Base-by-base conservation (phyloP, 1,140 invertebrate genomes). In the Drosophila baimaii region DNA sequence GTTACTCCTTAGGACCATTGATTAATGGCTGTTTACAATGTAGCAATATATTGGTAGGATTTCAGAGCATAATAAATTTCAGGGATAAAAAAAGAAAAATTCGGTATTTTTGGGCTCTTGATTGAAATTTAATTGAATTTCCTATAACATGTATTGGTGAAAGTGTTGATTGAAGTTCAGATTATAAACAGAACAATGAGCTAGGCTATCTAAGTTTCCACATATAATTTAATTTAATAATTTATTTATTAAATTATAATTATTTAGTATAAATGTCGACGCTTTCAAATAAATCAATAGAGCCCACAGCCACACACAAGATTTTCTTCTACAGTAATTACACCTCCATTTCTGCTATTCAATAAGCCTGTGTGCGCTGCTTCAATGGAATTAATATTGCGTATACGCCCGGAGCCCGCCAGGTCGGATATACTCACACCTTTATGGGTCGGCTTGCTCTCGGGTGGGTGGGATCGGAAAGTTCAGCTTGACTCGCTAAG, bases 401-500 rank as follows among this genome's bases (percentile, higher is more conserved):
- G 43, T 68, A 70, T 70, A 70, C 44, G 46, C 63, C 27, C 37
- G 9, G n/a, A 21, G 15, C 12, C 5, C 9, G 27, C 12, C 31
- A 21, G 19, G 51, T 23, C 58, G 19, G 17, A 64, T 75, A 56
- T 75, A 21, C 61, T 44, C 59, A 21, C 52, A 56, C 29, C 19
- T 13, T 9, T 27, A 8, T 7, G 17, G 17, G 17, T 33, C 17
- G 10, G 13, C 9, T 6, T 9, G 10, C 9, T 5, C 4, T 5
- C 15, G 15, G 2, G 25, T 71, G 27, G 35, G 52, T 15, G 65
- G 64, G 29, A 39, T 33, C 12, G 27, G 23, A 17, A 56, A 47
- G 19, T 56, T 64, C 58, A 39, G 51, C 72, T 27, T 57, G 70
- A 64, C 70, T 75, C 51, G 72, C 72, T 75, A 75, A 75, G 72